phyloP scores from a whole-genome alignment of 2,113 vertebrate genomes.

The Rhineura floridana region DNA sequence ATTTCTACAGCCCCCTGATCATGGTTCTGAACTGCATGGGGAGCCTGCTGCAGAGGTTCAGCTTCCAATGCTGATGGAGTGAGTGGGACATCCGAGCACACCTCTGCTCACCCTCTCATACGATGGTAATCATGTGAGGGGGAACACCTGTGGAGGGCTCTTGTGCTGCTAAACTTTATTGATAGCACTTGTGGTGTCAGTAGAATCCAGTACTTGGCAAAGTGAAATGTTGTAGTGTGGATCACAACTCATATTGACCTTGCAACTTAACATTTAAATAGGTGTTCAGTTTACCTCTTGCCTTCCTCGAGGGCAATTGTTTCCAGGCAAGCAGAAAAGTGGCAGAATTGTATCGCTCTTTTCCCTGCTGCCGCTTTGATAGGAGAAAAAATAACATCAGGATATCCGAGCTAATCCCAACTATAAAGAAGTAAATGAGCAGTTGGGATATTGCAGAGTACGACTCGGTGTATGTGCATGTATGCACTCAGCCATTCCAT shows the following conservation, averaged over 20 bases:
- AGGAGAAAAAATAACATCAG: background rate
- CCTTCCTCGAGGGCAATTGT: background rate
- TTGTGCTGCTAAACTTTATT: background rate
- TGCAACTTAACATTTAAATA: background rate
- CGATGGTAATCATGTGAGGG: too few relatives aligned
- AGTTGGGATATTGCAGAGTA: background rate
- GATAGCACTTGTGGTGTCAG: too few relatives aligned
- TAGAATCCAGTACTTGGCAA: background rate
- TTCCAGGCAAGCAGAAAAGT: background rate
- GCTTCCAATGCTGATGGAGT: too few relatives aligned
- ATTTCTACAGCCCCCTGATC: too few relatives aligned
- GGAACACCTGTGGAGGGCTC: background rate
- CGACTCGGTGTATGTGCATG: background rate
- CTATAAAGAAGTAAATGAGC: background rate
- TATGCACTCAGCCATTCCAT: background rate
- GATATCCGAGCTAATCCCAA: background rate
- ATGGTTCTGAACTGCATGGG: too few relatives aligned
- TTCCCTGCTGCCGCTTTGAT: background rate
- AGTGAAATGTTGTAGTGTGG: background rate
- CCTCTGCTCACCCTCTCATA: too few relatives aligned
- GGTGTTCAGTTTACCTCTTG: background rate
- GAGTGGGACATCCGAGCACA: too few relatives aligned
- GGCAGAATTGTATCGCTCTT: background rate
- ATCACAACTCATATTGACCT: too few relatives aligned
- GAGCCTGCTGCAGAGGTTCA: too few relatives aligned